These are phyloP conservation scores for Parazoanthus atlanticus DNA, from an alignment of 92 coral and sea anemone species.

Conservation along the genomic window DNA sequence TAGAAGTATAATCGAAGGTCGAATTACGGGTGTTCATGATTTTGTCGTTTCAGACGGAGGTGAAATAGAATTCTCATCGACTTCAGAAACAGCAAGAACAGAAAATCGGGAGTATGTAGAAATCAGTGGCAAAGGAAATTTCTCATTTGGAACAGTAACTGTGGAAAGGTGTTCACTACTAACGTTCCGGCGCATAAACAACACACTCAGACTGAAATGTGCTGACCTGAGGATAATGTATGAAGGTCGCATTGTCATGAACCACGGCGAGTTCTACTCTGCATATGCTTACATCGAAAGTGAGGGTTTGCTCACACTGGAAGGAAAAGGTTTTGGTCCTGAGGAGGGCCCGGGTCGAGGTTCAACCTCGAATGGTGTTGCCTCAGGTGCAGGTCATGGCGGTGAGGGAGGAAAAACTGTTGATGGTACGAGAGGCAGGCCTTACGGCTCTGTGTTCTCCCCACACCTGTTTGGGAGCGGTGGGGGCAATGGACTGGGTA, in stretches of 20 bases:
- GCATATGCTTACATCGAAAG: constrained; percentile 66
- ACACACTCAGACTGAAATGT: constrained; percentile 52
- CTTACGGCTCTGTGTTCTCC: constrained; percentile 68
- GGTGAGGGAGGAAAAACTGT: constrained; percentile 66
- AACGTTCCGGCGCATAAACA: constrained; percentile 50
- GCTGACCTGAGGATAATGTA: constrained; percentile 63
- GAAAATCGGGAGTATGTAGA: constrained; percentile 66
- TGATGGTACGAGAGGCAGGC: constrained; percentile 52
- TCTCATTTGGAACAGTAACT: constrained; percentile 67
- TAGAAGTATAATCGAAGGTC: constrained; percentile 65
- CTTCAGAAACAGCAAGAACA: constrained; percentile 67
- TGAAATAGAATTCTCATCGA: constrained; percentile 57
- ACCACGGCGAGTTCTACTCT: constrained; percentile 61
- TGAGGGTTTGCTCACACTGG: constrained; percentile 58
- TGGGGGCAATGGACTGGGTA: constrained; percentile 69
- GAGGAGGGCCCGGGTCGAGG: constrained; percentile 71
- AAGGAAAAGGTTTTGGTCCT: constrained; percentile 64
- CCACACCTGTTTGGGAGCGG: constrained; percentile 70
- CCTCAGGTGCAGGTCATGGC: constrained; percentile 74
- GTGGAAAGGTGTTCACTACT: constrained; percentile 56
- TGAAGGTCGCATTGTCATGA: constrained; percentile 60
- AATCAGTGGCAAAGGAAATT: constrained; percentile 65
- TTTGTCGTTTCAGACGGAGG: constrained; percentile 60
- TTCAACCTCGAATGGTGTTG: constrained; percentile 53
- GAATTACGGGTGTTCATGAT: constrained; percentile 73